A percentile compares a stretch with the other conserved stretches of the same genome.
Evolutionary conservation across 2,113 vertebrate species (phyloP).

Genomic region (Empidonax alnorum): DNA sequence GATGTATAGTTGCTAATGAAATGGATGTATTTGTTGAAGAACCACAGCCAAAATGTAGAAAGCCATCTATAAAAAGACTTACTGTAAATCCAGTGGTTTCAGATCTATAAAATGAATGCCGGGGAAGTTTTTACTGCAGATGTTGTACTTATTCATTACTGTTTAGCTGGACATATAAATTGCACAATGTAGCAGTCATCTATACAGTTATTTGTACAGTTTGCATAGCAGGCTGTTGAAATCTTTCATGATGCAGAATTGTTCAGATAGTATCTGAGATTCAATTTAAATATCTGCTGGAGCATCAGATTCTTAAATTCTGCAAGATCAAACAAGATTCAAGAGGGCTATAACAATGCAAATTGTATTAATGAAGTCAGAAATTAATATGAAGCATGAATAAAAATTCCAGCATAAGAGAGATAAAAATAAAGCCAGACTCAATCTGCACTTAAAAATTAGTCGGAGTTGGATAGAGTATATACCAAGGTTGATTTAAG

Average conservation of each 20-base stretch:
- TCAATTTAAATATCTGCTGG: neutral
- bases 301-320: neutral
- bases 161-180: neutral
- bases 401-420: neutral
- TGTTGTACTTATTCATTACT: neutral
- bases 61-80: neutral
- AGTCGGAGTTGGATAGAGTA: neutral
- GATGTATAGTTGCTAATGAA: neutral
- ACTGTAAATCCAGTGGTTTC: neutral
- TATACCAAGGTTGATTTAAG: neutral
- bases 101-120: neutral
- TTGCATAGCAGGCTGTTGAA: neutral
- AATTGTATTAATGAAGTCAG: neutral
- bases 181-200: neutral
- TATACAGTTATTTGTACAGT: neutral
- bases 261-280: neutral
- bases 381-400: neutral
- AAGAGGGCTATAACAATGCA: neutral
- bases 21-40: accelerated
- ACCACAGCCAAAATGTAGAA: neutral
- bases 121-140: neutral
- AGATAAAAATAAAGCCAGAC: neutral
- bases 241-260: neutral
- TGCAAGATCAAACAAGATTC: neutral
- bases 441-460: neutral